Percentiles rank a stretch among this genome's conserved stretches.
These are phyloP conservation scores for Nannoperca obscura DNA, from an alignment of 2,797 vertebrate species.

Conservation along the genomic window DNA sequence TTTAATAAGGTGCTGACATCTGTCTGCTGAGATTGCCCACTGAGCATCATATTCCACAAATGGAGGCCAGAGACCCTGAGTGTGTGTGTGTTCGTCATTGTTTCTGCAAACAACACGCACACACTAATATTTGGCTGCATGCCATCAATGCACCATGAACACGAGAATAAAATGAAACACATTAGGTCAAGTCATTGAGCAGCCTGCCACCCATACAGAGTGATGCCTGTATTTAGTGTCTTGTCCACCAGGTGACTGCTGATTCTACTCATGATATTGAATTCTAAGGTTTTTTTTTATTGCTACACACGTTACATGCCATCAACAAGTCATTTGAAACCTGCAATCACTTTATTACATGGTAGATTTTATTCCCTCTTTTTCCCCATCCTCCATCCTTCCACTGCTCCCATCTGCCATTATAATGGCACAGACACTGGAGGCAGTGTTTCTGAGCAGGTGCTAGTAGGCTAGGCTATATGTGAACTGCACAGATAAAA, in stretches of 20 bases:
- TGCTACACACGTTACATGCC: conserved; percentile 24
- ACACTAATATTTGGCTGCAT: conserved; percentile 44
- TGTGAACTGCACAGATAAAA: conserved; percentile 59
- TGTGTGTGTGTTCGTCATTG: conserved; percentile 33
- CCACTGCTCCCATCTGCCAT: not conserved
- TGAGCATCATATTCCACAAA: conserved; percentile 68
- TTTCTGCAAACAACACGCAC: conserved; percentile 29
- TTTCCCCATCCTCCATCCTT: conserved; percentile 12
- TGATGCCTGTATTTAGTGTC: conserved; percentile 45
- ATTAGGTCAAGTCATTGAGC: conserved; percentile 67
- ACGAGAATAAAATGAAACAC: conserved; percentile 61
- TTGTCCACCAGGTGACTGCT: conserved; percentile 22
- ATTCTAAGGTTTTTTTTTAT: conserved; percentile 30
- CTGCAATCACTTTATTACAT: conserved; percentile 55
- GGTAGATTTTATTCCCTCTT: conserved; percentile 41
- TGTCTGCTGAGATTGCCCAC: conserved; percentile 75
- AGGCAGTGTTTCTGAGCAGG: conserved; percentile 33
- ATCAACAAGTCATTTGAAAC: conserved; percentile 59
- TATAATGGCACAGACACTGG: conserved; percentile 38
- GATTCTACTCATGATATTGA: conserved; percentile 25
- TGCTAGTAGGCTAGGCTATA: not conserved
- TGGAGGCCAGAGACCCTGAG: conserved; percentile 60
- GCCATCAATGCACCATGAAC: conserved; percentile 54
- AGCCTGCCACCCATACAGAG: conserved; percentile 26
- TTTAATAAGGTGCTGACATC: conserved; percentile 82